These are phyloP conservation scores for Corticium candelabrum DNA, from an alignment of 37 sponge, comb jelly and placozoan species.

Conservation along the genomic window DNA sequence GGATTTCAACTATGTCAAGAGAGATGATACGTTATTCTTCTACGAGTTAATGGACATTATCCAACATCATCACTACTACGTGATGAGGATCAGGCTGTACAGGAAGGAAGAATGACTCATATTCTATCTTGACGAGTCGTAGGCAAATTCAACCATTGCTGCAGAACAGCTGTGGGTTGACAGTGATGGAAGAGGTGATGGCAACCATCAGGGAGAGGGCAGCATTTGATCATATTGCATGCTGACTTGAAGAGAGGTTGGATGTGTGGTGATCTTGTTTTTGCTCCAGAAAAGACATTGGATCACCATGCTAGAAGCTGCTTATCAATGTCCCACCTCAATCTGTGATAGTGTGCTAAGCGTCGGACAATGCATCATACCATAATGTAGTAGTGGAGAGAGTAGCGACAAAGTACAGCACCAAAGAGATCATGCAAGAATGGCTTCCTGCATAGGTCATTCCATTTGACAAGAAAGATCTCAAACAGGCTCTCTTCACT, in stretches of 20 bases:
- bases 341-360: neutral
- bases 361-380: slow-evolving; percentile 1
- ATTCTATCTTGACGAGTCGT: slow-evolving; percentile 16
- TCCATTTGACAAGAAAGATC: neutral
- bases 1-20: slow-evolving; percentile 19
- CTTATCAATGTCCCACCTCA: slow-evolving; percentile 5
- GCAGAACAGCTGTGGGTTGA: slow-evolving; percentile 11
- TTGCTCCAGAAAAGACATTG: slow-evolving; percentile 11
- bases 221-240: slow-evolving; percentile 22
- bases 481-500: neutral
- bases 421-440: neutral
- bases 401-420: neutral
- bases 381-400: neutral
- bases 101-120: neutral
- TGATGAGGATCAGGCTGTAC: neutral
- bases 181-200: slow-evolving; percentile 19
- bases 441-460: neutral
- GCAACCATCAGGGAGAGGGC: slow-evolving; percentile 21
- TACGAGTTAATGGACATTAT: neutral
- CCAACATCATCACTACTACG: neutral
- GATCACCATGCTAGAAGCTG: neutral
- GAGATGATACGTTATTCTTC: neutral
- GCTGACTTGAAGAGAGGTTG: slow-evolving; percentile 15
- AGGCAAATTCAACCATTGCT: slow-evolving; percentile 12
- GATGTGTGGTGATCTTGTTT: slow-evolving; percentile 6